Percentiles rank a stretch among this genome's conserved stretches.
These are phyloP conservation scores for Mobula hypostoma DNA, from an alignment of 2,113 vertebrate species.

Conservation along the genomic window DNA sequence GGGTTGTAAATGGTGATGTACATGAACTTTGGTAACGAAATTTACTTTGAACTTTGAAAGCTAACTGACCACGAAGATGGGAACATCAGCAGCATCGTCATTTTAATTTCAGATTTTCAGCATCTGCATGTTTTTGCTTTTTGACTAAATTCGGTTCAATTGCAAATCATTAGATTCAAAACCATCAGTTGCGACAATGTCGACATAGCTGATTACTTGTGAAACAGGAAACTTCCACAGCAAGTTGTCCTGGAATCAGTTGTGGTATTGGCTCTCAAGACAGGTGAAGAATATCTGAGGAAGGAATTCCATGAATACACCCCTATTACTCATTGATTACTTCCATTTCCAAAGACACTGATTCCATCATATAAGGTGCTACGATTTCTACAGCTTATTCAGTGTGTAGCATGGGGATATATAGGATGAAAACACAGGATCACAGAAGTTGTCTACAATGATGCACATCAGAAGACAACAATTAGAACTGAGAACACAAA, in stretches of 20 bases:
- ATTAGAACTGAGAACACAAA: too few relatives aligned
- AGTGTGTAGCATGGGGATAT: too few relatives aligned
- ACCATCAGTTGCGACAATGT: background rate
- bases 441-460: too few relatives aligned
- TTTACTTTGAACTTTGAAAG: too few relatives aligned
- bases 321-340: background rate
- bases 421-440: too few relatives aligned
- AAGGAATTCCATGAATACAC: background rate
- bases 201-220: background rate
- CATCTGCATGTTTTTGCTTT: too few relatives aligned
- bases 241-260: background rate
- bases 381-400: too few relatives aligned
- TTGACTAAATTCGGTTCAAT: background rate
- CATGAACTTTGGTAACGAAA: too few relatives aligned
- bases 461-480: too few relatives aligned
- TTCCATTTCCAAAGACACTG: background rate
- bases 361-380: background rate
- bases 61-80: background rate
- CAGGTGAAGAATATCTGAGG: background rate
- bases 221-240: background rate
- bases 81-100: background rate
- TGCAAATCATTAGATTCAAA: background rate
- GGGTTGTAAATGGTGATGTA: too few relatives aligned
- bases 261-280: background rate
- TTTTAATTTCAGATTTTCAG: too few relatives aligned